A percentile compares a stretch with the other conserved stretches of the same genome.
Evolutionary conservation across 2,113 vertebrate species (phyloP).

Genomic region (Ursus arctos): DNA sequence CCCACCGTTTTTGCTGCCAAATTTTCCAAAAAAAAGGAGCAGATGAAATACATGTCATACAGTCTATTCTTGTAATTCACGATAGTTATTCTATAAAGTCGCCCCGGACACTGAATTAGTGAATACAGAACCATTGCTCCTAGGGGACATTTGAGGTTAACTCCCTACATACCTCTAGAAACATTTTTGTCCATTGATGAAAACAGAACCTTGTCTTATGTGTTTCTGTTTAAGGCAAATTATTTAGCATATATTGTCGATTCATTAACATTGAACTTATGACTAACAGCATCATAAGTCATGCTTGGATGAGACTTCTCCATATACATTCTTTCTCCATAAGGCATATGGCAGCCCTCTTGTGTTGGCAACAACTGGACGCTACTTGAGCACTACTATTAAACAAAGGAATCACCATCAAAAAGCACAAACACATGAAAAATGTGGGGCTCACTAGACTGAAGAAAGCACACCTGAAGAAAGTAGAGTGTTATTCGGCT

Average conservation of each 20-base stretch:
- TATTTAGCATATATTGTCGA: not conserved
- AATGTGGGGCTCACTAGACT: not conserved
- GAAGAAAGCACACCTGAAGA: not conserved
- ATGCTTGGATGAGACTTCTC: not conserved
- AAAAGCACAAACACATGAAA: not conserved
- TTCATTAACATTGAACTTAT: not conserved
- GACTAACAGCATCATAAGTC: not conserved
- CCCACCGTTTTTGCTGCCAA: not conserved
- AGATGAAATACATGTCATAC: not conserved
- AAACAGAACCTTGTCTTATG: not conserved
- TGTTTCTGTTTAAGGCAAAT: not conserved
- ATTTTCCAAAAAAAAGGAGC: not conserved
- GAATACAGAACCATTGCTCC: not conserved
- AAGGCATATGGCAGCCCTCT: not conserved
- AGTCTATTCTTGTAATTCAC: not conserved
- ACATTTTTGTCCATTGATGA: not conserved
- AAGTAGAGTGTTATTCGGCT: not conserved
- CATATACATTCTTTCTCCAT: not conserved
- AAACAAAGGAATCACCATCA: not conserved
- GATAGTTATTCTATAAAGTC: not conserved
- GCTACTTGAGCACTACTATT: not conserved
- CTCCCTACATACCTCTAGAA: not conserved
- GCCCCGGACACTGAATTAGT: not conserved
- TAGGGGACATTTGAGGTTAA: not conserved
- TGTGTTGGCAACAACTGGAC: not conserved